These are phyloP conservation scores for Bos taurus DNA, from an alignment of 2,113 vertebrate species.

Conservation along the genomic window DNA sequence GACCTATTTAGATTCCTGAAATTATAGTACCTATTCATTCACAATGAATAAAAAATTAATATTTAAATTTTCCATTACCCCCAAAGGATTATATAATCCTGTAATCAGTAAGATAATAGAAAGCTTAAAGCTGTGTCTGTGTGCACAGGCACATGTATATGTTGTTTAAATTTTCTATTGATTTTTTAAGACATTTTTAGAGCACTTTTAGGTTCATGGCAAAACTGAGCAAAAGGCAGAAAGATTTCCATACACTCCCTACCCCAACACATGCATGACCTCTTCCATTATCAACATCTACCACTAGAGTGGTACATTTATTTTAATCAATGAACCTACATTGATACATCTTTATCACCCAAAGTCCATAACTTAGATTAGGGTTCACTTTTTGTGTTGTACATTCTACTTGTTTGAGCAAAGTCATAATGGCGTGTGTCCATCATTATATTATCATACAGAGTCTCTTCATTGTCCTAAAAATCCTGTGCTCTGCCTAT, in stretches of 20 bases:
- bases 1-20: slow-evolving; percentile 69
- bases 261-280: background rate
- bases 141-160: background rate
- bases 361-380: background rate
- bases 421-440: background rate
- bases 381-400: background rate
- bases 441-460: background rate
- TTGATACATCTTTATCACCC: background rate
- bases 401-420: background rate
- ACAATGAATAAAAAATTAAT: slow-evolving; percentile 79
- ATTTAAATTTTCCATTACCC: slow-evolving; percentile 76
- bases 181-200: background rate
- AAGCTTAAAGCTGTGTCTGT: slow-evolving; percentile 52
- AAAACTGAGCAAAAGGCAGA: background rate
- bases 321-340: background rate
- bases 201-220: background rate
- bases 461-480: background rate
- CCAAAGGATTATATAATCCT: slow-evolving; percentile 74
- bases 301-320: background rate
- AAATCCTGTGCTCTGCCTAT: background rate
- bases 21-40: slow-evolving; percentile 76
- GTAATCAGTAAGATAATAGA: slow-evolving; percentile 63
- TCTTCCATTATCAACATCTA: background rate
- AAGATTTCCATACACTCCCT: background rate
- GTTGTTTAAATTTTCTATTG: background rate